Evolutionary conservation across 2,888 invertebrate genomes (phyloP), one percentile per base, ranked within the genome.

Genomic region (Diarsia brunnea): DNA sequence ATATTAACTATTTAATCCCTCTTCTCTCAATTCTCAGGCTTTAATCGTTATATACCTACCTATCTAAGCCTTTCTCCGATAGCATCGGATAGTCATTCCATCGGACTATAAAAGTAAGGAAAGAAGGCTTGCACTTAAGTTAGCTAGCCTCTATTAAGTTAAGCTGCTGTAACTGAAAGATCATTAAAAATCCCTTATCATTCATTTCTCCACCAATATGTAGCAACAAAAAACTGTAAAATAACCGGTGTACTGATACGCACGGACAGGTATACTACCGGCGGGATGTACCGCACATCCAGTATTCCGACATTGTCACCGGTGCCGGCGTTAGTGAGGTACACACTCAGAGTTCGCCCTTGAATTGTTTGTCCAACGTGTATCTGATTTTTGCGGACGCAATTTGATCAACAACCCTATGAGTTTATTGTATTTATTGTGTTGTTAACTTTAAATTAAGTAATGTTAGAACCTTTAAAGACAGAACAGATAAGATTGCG

Each of bases 261-360:
- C 91, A 93, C 89, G 94, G 93, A 92, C 95, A 97, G 96, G 96
- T 97, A 96, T 94, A 94, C 96, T 93, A 97, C 96, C 93, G 97
- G 98, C 95, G 98, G 98, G 97, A 98, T 98, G 97, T 98, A 98
- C 97, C 98, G 98, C 97, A 98, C 98, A 92, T 98, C 98, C 96
- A 98, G 98, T 97, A 98, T 98, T 97, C 98, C 98, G 95, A 98
- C 98, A 97, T 97, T 98, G 97, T 97, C 98, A 92, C 97, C 97
- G 95, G 97, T 97, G 94, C 97, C 97, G 95, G 97, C 97, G 93
- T 95, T 97, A 95, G 97, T 97, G 97, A 98, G 98, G 98, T 98
- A 98, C 93, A 93, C 86, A 91, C 84, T 90, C 84, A 88, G 70
- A 93, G 92, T 94, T 94, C 94, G 92, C 89, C 92, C 91, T 91